Evolutionary conservation across 2,888 invertebrate genomes (phyloP), one percentile per base, ranked within the genome.

Genomic region (Anthrax anthrax): DNA sequence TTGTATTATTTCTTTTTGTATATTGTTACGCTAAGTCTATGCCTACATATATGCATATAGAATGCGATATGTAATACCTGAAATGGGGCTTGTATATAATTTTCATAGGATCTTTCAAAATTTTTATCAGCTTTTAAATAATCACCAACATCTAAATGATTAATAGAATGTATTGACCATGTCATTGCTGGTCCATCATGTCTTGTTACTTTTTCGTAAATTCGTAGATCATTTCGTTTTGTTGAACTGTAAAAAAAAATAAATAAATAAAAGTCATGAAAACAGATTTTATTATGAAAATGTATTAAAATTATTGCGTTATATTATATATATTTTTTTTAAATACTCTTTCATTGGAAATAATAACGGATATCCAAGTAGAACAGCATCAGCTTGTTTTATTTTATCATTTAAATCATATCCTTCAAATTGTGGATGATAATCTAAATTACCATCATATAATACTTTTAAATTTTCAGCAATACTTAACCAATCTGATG

Each of bases 141-240:
- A 34, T 75, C 65, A 1, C 60, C 64, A 13, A 73, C 52, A 19
- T 67, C 66, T 37, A 77, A 59, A 51, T 72, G 73, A 6, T 76
- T 76, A 2, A 76, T 69, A 1, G 75, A 62, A 57, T 77, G 76
- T 74, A 77, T 76, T 41, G 77, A 73, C 77, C 77, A 77, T 2
- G 77, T 77, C 77, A 78, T 77, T 0, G 77, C 77, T 1, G 77
- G 77, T 0, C 77, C 77, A 18, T 59, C 64, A 38, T 57, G 57
- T 1, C 76, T 64, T 0, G 76, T 77, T 13, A 73, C 72, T 0
- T 70, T 64, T 53, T 72, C 75, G 61, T 78, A 78, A 54, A 73
- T 73, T 1, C 62, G 55, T 18, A 78, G 57, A 54, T 78, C 76
- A 55, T 77, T 76, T 0, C 65, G 58, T 47, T 71, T 61, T 1